Conservation (phyloP, 2,113 vertebrate species). For the human (Homo sapiens) region DNA sequence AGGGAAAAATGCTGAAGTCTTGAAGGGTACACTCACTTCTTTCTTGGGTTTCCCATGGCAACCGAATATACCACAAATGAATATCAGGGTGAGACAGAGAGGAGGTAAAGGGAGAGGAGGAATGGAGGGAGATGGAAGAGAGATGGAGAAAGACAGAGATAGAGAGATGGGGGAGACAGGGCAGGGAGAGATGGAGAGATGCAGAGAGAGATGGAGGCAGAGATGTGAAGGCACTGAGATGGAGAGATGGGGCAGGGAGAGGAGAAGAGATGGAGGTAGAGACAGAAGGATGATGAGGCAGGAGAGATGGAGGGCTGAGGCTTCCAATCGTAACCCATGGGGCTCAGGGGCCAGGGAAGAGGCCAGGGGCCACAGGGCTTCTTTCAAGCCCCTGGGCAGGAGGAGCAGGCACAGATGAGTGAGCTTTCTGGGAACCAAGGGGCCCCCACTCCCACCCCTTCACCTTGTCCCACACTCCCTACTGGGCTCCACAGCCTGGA, state of each 20-base stretch:
- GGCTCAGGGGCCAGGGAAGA: background rate
- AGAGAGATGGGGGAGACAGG: conserved; percentile 46
- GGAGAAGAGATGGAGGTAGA: background rate
- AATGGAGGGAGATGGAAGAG: background rate
- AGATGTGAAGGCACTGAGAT: background rate
- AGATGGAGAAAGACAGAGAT: conserved; percentile 44
- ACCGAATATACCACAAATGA: conserved; percentile 89
- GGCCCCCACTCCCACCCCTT: background rate
- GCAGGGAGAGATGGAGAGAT: background rate
- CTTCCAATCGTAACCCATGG: background rate
- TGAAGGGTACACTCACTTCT: conserved; percentile 89
- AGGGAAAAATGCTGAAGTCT: conserved; percentile 82
- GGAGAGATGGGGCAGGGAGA: background rate
- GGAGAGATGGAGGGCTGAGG: background rate
- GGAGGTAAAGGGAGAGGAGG: background rate
- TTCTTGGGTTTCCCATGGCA: conserved; percentile 91
- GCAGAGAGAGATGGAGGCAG: background rate
- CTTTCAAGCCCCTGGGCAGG: background rate
- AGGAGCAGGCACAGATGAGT: background rate
- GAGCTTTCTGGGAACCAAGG: background rate
- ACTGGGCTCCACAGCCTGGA: background rate
- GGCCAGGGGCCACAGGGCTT: background rate
- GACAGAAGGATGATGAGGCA: too few relatives aligned
- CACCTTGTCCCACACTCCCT: background rate
- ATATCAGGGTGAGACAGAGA: conserved; percentile 79